Evolutionary conservation across 2,113 vertebrate species (phyloP).

Genomic region (Thoracochromis brauschi): DNA sequence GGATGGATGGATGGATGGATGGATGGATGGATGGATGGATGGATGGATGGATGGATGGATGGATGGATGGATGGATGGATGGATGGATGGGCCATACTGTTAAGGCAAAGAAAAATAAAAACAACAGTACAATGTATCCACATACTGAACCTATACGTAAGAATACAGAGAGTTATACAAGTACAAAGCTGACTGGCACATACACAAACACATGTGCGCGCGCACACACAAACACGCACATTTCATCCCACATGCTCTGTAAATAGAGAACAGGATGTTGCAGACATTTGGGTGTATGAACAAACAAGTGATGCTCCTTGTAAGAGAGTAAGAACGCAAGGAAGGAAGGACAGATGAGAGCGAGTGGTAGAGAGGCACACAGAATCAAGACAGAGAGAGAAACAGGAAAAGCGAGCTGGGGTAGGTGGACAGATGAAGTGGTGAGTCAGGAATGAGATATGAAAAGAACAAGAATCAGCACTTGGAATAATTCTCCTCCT

Average conservation of each 20-base stretch:
- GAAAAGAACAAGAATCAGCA: constrained; percentile 49
- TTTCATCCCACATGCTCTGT: constrained; percentile 63
- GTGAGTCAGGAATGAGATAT: constrained; percentile 61
- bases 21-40: too few relatives aligned
- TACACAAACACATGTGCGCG: background rate
- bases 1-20: too few relatives aligned
- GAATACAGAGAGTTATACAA: constrained; percentile 13
- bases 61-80: background rate
- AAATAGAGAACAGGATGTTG: constrained; percentile 67
- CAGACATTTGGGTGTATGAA: constrained; percentile 56
- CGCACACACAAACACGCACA: constrained; percentile 1
- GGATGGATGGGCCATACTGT: background rate
- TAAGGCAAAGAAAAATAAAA: background rate
- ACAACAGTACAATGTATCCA: background rate
- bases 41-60: background rate
- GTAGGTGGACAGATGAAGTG: constrained; percentile 63
- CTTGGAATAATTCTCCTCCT: constrained; percentile 32
- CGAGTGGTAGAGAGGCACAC: background rate
- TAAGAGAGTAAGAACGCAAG: constrained; percentile 1
- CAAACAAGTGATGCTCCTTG: constrained; percentile 54
- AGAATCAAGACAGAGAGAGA: background rate
- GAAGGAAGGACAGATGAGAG: background rate
- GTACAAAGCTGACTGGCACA: constrained; percentile 31
- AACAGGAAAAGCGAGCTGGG: background rate
- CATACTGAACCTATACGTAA: background rate